Conservation (phyloP, 1,140 invertebrate species). For the Cryptotermes secundus region DNA sequence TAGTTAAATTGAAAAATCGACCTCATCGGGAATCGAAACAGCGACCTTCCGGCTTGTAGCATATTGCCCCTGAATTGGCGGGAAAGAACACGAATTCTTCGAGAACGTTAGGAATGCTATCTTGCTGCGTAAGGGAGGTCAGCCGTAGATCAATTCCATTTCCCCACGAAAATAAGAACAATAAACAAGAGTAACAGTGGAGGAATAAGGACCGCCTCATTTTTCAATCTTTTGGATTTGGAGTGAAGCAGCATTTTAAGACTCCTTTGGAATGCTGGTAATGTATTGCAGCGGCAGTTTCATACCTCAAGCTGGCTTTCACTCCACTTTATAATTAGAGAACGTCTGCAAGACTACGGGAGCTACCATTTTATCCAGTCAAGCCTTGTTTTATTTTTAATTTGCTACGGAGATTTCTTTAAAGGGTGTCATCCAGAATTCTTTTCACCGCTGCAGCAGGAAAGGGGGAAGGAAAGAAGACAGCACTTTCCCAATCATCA, state of each 20-base stretch:
- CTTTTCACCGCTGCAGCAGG: constrained; percentile 5
- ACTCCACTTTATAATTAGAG: constrained; percentile 10
- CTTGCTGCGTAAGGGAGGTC: background rate
- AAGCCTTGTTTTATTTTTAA: constrained; percentile 16
- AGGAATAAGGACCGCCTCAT: constrained; percentile 2
- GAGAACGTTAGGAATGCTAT: background rate
- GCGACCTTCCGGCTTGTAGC: too few species aligned
- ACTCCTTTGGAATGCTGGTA: background rate
- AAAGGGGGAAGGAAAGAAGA: background rate
- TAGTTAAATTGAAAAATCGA: too few species aligned
- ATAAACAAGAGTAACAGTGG: background rate
- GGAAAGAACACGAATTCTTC: too few species aligned
- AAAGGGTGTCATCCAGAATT: constrained; percentile 19
- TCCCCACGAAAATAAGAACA: background rate
- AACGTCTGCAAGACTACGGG: background rate
- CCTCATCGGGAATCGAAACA: too few species aligned
- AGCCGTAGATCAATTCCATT: background rate
- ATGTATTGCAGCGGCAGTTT: background rate
- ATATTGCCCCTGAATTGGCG: too few species aligned
- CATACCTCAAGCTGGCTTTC: background rate
- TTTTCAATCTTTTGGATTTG: background rate
- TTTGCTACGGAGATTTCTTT: constrained; percentile 16
- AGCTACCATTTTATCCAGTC: constrained; percentile 11
- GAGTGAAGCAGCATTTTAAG: background rate
- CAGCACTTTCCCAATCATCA: background rate